phyloP scores from a whole-genome alignment of 2,797 vertebrate genomes.

The Uromys caudimaculatus region DNA sequence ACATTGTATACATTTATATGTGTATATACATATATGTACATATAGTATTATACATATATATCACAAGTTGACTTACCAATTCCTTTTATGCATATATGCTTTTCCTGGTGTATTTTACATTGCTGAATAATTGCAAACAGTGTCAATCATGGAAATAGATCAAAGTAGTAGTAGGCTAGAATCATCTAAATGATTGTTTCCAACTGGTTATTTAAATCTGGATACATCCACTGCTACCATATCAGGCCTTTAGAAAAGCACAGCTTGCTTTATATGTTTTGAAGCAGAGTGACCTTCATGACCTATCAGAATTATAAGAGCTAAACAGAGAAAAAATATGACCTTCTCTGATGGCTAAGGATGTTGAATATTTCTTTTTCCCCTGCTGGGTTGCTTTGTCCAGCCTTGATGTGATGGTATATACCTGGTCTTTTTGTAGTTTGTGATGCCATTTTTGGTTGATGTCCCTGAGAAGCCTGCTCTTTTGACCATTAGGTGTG shows the following conservation, averaged over 20 bases:
- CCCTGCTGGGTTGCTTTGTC: not conserved
- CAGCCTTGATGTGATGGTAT: not conserved
- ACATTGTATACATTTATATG: not conserved
- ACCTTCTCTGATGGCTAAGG: not conserved
- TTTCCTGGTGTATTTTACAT: not conserved
- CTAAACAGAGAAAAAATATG: not conserved
- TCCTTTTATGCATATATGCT: not conserved
- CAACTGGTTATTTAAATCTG: not conserved
- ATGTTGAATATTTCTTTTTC: not conserved
- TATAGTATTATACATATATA: not conserved
- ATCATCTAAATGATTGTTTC: not conserved
- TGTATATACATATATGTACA: not conserved
- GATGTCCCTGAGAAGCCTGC: not conserved
- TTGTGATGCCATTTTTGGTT: not conserved
- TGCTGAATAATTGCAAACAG: not conserved
- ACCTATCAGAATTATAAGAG: not conserved
- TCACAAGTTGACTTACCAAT: not conserved
- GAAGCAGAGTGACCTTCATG: not conserved
- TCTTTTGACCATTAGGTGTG: not conserved
- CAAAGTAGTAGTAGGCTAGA: not conserved
- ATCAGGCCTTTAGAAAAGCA: not conserved
- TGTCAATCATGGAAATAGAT: not conserved
- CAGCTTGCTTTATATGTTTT: fast-evolving
- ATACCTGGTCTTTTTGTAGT: not conserved
- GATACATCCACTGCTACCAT: not conserved